Percentiles rank a stretch among this genome's conserved stretches.
These are phyloP conservation scores for Menidia beryllina DNA, from an alignment of 2,113 vertebrate genomes.

Conservation along the genomic window DNA sequence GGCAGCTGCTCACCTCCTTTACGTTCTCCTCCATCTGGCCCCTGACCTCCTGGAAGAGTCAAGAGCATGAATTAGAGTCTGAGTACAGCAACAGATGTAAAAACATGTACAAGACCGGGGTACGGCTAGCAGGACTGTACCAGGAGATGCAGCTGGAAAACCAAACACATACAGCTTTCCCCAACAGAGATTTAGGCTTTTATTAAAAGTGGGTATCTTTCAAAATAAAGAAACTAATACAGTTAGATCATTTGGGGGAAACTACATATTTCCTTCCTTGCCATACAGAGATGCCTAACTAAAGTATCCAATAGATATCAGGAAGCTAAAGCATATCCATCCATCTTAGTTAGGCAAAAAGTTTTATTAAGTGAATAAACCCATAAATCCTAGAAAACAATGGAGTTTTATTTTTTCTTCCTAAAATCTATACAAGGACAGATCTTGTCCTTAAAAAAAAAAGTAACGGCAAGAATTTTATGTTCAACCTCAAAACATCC, in stretches of 20 bases:
- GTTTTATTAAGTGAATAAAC: not conserved
- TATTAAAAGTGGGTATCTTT: no score
- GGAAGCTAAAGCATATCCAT: not conserved
- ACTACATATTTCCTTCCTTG: not conserved
- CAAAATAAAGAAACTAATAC: no score
- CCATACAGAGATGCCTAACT: not conserved
- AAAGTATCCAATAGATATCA: not conserved
- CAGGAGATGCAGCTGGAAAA: not conserved
- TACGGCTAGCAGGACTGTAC: not conserved
- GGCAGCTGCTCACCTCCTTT: slow-evolving; percentile 94
- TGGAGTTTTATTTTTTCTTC: not conserved
- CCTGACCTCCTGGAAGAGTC: slow-evolving; percentile 93
- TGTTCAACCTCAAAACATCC: not conserved
- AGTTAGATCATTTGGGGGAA: not conserved
- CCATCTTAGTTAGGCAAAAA: not conserved
- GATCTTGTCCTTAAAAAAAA: not conserved
- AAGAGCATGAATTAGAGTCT: slow-evolving; percentile 74
- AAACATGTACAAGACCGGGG: slow-evolving; percentile 11
- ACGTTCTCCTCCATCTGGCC: slow-evolving; percentile 93
- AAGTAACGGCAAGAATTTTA: not conserved
- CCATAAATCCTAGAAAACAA: not conserved
- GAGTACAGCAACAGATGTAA: slow-evolving; percentile 1
- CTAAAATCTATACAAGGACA: not conserved
- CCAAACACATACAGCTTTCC: not conserved
- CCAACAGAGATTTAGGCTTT: no score